Percentiles rank a stretch among this genome's conserved stretches.
Evolutionary conservation across 2,113 vertebrate species (phyloP).

Genomic region (Morone chrysops): DNA sequence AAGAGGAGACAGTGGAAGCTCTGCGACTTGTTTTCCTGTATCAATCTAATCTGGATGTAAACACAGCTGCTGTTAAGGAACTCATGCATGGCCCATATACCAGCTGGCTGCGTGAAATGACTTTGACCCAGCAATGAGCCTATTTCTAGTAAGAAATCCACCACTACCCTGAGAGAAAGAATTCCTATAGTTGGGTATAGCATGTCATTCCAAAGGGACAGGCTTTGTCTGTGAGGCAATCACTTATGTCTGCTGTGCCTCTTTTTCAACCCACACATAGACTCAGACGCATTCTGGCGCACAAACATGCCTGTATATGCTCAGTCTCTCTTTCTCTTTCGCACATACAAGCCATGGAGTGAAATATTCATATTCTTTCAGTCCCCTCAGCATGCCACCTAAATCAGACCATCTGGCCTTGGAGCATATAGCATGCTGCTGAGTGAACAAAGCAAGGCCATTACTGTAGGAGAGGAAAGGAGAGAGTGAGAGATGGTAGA

Average conservation of each 20-base stretch:
- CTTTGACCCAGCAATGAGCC: slow-evolving; percentile 70
- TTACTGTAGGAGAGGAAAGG: slow-evolving; percentile 42
- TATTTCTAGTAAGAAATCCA: slow-evolving; percentile 53
- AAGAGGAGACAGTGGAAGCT: slow-evolving; percentile 66
- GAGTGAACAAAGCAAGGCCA: slow-evolving; percentile 65
- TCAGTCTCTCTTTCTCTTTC: slow-evolving; percentile 10
- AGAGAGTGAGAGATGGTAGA: slow-evolving; percentile 26
- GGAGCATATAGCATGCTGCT: slow-evolving; percentile 50
- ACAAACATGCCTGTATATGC: slow-evolving; percentile 23
- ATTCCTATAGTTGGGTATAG: slow-evolving; percentile 58
- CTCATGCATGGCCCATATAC: slow-evolving; percentile 75
- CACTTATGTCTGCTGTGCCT: slow-evolving; percentile 47
- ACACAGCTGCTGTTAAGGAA: slow-evolving; percentile 83
- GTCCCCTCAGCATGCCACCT: slow-evolving; percentile 67
- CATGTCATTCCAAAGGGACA: slow-evolving; percentile 49
- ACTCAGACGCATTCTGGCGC: slow-evolving; percentile 20
- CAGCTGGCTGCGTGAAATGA: slow-evolving; percentile 72
- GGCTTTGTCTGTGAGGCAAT: slow-evolving; percentile 48
- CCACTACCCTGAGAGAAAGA: slow-evolving; percentile 33
- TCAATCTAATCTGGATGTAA: slow-evolving; percentile 79
- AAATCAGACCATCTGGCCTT: slow-evolving; percentile 74
- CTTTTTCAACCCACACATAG: slow-evolving; percentile 35
- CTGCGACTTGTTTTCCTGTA: slow-evolving; percentile 64
- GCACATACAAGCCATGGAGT: slow-evolving; percentile 44
- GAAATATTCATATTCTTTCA: slow-evolving; percentile 76